These are phyloP conservation scores for Trogon melanurus DNA, from an alignment of 2,113 vertebrate species.

Conservation along the genomic window DNA sequence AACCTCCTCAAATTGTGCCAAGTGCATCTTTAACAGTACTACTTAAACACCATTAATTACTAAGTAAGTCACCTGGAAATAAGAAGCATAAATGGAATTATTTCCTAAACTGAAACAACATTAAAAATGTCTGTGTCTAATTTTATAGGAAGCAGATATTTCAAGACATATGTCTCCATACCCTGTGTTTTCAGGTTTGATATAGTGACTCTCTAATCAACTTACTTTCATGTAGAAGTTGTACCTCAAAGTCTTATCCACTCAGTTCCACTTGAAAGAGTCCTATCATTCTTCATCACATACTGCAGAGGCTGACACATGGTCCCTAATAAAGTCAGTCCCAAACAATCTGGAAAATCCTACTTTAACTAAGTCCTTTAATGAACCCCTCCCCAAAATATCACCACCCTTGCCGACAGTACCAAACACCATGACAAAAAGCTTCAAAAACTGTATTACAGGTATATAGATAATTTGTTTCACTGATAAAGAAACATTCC, in stretches of 20 bases:
- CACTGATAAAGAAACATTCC: not conserved
- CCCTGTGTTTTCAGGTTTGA: not conserved
- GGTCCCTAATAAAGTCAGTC: not conserved
- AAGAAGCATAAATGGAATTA: not conserved
- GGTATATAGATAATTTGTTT: not conserved
- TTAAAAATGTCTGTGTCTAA: not conserved
- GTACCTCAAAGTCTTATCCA: not conserved
- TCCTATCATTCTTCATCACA: not conserved
- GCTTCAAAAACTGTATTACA: not conserved
- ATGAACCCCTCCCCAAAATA: too few species aligned
- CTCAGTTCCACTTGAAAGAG: not conserved
- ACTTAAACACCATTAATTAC: not conserved
- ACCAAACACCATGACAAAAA: not conserved
- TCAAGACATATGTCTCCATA: not conserved
- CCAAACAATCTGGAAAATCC: not conserved
- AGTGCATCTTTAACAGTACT: not conserved
- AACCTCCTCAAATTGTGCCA: not conserved
- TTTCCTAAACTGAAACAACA: not conserved
- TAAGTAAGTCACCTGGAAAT: not conserved
- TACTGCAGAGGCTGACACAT: rapidly evolving
- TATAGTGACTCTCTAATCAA: conserved; percentile 13
- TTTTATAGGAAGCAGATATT: not conserved
- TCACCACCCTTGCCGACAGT: not conserved
- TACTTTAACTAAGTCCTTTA: not conserved
- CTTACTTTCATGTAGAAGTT: not conserved